These are phyloP conservation scores for Tragelaphus scriptus DNA, from an alignment of 2,113 vertebrate species.

Conservation along the genomic window DNA sequence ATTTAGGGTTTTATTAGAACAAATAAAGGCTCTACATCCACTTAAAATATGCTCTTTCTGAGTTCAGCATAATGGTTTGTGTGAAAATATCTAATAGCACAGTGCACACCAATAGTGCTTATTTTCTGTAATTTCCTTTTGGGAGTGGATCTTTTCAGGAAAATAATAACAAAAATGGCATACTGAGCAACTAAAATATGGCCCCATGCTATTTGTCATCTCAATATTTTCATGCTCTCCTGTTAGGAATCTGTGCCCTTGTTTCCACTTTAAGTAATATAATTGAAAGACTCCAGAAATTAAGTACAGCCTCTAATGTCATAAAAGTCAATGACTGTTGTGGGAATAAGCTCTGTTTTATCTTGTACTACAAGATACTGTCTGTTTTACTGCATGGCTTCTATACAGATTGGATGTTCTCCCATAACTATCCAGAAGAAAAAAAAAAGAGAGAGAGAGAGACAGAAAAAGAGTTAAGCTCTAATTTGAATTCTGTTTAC, in stretches of 20 bases:
- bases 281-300: background rate
- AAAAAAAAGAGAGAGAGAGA: background rate
- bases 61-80: background rate
- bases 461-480: background rate
- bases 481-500: constrained; percentile 17
- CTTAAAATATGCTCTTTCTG: constrained; percentile 38
- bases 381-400: background rate
- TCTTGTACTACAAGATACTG: background rate
- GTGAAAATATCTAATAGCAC: constrained; percentile 26
- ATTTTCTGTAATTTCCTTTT: constrained; percentile 48
- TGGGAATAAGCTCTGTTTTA: background rate
- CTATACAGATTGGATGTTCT: background rate
- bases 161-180: constrained; percentile 10
- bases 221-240: background rate
- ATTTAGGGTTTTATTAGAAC: constrained; percentile 39
- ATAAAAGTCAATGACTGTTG: background rate
- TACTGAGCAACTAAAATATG: background rate
- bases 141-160: background rate
- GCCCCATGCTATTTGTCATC: background rate
- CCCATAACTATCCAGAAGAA: background rate
- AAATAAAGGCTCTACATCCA: background rate
- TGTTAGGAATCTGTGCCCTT: background rate
- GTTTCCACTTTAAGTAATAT: constrained; percentile 4
- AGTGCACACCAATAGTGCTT: background rate
- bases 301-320: background rate